Evolutionary conservation across 1,140 invertebrate species (phyloP).

Genomic region (Pygmarrhopalites habei): DNA sequence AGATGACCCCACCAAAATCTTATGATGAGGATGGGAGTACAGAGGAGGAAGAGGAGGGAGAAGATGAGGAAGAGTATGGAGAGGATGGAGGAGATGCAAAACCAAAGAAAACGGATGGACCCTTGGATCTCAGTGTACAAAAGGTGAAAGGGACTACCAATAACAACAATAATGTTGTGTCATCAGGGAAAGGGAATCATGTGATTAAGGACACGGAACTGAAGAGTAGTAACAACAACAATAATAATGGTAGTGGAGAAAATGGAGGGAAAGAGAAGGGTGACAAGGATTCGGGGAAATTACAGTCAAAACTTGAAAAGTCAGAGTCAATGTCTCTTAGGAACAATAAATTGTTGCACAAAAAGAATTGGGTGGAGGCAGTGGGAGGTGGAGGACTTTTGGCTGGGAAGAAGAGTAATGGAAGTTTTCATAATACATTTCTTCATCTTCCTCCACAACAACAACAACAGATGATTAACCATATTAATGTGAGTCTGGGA

Average conservation of each 20-base stretch:
- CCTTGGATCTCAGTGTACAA: constrained; percentile 38
- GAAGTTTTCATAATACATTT: neutral
- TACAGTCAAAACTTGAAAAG: too few relatives aligned
- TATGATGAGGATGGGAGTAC: neutral
- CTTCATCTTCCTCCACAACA: neutral
- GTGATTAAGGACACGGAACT: constrained; percentile 2
- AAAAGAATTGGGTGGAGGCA: too few relatives aligned
- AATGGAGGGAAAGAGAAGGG: too few relatives aligned
- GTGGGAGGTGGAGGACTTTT: too few relatives aligned
- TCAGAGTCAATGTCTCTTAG: too few relatives aligned
- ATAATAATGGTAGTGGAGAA: too few relatives aligned
- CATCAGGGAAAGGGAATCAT: neutral
- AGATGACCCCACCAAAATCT: neutral
- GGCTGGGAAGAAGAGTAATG: neutral
- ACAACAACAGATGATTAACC: constrained; percentile 4
- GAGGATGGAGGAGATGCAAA: constrained; percentile 21
- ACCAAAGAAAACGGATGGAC: constrained; percentile 29
- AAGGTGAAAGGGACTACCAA: neutral
- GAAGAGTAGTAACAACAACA: neutral
- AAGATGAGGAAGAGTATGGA: constrained; percentile 17
- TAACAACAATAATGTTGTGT: neutral
- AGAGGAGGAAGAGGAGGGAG: constrained; percentile 5
- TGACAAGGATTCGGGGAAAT: too few relatives aligned
- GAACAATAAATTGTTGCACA: too few relatives aligned
- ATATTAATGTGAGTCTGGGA: neutral